Conservation (phyloP, 2,888 invertebrate genomes). For the Apamea epomidion region DNA sequence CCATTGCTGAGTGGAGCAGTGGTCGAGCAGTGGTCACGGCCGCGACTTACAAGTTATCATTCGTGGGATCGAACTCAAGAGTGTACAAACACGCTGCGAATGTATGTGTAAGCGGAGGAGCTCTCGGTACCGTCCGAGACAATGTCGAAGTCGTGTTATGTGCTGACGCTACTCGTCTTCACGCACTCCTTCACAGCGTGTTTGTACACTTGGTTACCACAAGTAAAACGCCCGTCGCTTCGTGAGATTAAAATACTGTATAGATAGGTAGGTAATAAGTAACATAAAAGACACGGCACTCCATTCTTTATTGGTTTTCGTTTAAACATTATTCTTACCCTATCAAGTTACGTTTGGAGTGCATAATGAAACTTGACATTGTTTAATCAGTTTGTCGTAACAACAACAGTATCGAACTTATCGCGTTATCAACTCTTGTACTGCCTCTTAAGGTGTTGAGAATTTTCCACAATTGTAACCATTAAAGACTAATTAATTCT, state of each 20-base stretch:
- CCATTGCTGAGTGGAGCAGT: neutral
- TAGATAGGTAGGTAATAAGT: neutral
- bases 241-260: neutral
- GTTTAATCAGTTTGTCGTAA: conserved; percentile 23
- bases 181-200: neutral
- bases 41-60: too few relatives aligned
- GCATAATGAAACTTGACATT: conserved; percentile 9
- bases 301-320: neutral
- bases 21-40: too few relatives aligned
- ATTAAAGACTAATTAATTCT: conserved; percentile 23
- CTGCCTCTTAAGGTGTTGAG: conserved; percentile 6
- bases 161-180: neutral
- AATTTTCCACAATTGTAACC: conserved; percentile 17
- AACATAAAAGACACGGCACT: neutral
- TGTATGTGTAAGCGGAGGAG: neutral
- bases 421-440: conserved; percentile 20
- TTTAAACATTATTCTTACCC: neutral
- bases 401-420: conserved; percentile 14
- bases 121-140: neutral
- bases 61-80: too few relatives aligned
- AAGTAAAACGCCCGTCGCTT: neutral
- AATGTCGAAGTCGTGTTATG: neutral
- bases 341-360: conserved; percentile 6
- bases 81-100: neutral
- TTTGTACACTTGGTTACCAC: too few relatives aligned